A percentile compares a stretch with the other conserved stretches of the same genome.
phyloP scores from a whole-genome alignment of 2,888 invertebrate species.

The Chrysina gloriosa region DNA sequence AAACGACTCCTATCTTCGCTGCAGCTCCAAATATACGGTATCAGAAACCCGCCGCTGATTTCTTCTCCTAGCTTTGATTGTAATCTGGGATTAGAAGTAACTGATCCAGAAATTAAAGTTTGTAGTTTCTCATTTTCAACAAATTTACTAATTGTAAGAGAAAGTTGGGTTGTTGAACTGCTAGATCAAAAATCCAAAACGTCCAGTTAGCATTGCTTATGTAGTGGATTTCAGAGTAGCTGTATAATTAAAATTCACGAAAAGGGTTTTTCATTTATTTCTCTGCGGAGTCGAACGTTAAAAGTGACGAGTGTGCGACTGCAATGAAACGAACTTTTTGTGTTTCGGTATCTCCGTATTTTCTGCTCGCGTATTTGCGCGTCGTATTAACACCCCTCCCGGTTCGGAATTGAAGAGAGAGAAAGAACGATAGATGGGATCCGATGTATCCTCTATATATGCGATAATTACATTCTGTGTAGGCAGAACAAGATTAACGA shows the following conservation, averaged over 20 bases:
- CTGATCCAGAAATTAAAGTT: too few relatives aligned
- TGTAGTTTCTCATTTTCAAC: too few relatives aligned
- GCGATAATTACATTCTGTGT: conserved; percentile 65
- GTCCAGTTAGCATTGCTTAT: neutral
- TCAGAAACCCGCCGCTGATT: too few relatives aligned
- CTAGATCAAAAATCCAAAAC: too few relatives aligned
- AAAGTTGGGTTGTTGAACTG: too few relatives aligned
- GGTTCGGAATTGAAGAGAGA: conserved; percentile 3
- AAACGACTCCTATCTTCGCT: too few relatives aligned
- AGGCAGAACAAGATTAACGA: conserved; percentile 66
- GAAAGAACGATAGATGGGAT: neutral
- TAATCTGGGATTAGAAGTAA: too few relatives aligned
- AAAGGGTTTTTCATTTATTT: conserved; percentile 6
- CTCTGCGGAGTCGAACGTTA: neutral
- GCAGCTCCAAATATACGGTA: too few relatives aligned
- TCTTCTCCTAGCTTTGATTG: too few relatives aligned
- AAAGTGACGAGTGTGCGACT: conserved; percentile 11
- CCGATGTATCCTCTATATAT: conserved; percentile 53
- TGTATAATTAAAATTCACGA: neutral
- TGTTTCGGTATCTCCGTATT: neutral
- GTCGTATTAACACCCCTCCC: neutral
- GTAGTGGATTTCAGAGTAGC: neutral
- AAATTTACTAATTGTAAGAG: too few relatives aligned
- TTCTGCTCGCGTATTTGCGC: too few relatives aligned
- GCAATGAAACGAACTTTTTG: conserved; percentile 8